Base-by-base conservation (phyloP, 2,113 vertebrate genomes). In the Chrysemys picta region DNA sequence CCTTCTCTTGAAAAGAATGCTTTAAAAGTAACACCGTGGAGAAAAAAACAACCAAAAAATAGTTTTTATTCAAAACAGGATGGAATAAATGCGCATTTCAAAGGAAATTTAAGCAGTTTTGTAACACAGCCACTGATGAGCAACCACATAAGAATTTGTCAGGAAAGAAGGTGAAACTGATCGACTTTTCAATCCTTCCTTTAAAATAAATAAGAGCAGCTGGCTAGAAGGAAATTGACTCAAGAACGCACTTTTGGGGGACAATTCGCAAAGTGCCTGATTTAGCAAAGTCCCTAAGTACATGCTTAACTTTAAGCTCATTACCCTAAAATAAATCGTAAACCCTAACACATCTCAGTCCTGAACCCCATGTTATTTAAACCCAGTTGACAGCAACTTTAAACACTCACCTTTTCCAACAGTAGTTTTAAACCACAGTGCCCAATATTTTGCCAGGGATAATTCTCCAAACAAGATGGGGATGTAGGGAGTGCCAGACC, bases 101-200 rank as follows among this genome's bases (percentile, higher is more conserved):
- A 95, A 91, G 76, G 85, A 93, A 91, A 84, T 90, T 84, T 88
- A 90, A 94, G 82, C 38, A 85, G 80, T 88, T 96, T 92, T 95
- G 90, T 90, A 97, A 95, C 89, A 88, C n/a, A 86, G 85, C 87
- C 95, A 38, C 80, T 89, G 89, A 84, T 56, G 94, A 24, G 3
- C 54, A 65, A 27, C 81, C 83, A 49, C 84, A 80, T 85, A 90
- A 72, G 38, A 91, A 96, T 93, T 95, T 93, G 85, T 85, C 82
- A 97, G 94, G 86, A 88, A 84, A 62, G 82, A 92, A 92, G 31
- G 5, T 11, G 84, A 95, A 80, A 69, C 14, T 88, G 87, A 76
- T 65, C 89, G 85, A 52, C 82, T 96, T 87, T 88, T 90, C 80
- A 42, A 50, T n/a, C 49, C 94, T 85, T 17, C 16, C 5, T 54